Conservation (phyloP, 2,888 invertebrate genomes). For the Cheilosia scutellata region DNA sequence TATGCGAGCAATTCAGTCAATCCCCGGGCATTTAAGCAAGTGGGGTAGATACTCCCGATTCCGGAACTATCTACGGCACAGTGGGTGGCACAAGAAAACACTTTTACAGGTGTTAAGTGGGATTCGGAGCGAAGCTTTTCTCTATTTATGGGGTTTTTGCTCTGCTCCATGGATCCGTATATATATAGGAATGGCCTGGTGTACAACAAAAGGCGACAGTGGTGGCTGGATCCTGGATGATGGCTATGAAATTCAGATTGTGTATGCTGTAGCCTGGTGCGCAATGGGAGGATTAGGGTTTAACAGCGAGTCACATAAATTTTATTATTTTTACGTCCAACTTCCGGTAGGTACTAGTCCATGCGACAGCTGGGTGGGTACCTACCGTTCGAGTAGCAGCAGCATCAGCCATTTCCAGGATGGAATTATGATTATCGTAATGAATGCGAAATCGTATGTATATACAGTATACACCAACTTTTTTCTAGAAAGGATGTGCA, state of each 20-base stretch:
- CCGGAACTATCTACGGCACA: constrained; percentile 61
- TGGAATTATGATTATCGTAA: constrained; percentile 75
- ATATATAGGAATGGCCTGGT: not conserved
- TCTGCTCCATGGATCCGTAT: constrained; percentile 36
- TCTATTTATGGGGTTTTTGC: constrained; percentile 75
- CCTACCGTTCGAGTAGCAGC: constrained; percentile 17
- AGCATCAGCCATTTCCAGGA: constrained; percentile 53
- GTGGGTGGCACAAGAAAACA: constrained; percentile 72
- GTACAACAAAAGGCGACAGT: constrained; percentile 19
- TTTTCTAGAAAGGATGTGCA: constrained; percentile 38
- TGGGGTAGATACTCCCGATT: not conserved
- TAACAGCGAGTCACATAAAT: constrained; percentile 69
- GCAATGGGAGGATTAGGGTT: constrained; percentile 62
- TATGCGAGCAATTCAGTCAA: constrained; percentile 75
- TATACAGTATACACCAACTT: not conserved
- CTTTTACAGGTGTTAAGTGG: constrained; percentile 76
- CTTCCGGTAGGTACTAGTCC: constrained; percentile 52
- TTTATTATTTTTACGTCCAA: constrained; percentile 72
- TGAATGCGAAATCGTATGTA: constrained; percentile 61
- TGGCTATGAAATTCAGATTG: constrained; percentile 63
- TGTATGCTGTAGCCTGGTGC: constrained; percentile 51
- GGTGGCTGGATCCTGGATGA: constrained; percentile 36
- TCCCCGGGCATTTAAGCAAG: constrained; percentile 66
- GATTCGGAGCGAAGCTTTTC: constrained; percentile 64
- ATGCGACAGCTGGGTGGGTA: constrained; percentile 39